Evolutionary conservation across 1,140 invertebrate genomes (phyloP), one percentile per base, ranked within the genome.

Genomic region (Mya arenaria): DNA sequence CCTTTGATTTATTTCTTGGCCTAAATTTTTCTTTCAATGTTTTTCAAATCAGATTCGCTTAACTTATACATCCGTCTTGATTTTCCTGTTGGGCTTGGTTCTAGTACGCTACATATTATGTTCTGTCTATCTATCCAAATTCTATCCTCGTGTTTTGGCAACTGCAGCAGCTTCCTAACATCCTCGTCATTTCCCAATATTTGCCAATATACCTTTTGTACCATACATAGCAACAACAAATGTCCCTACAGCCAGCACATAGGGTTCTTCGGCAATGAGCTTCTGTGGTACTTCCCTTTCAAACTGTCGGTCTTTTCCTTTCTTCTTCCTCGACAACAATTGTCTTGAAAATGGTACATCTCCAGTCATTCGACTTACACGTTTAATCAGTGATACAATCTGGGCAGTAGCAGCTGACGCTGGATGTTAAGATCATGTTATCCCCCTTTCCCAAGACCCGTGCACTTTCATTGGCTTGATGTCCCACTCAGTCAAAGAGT

Each of bases 401-500:
- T 1, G 4, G 4, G 17, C 52, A 60, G 19, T 36, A 37, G 30
- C 52, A 74, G 44, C 25, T 56, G 17, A 37, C 30, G 17, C 62
- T 19, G 32, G 23, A 17, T 30, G 39, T 48, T n/a, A 68, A 13
- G 39, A 79, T 79, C 4, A 17, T 56, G 36, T 58, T 69, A 19
- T 34, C 17, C 17, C 82, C 75, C n/a, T 39, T 65, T 55, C 82
- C 74, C 36, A 71, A 58, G 8, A 84, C 83, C 1, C 69, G 30
- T 56, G 73, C 17, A 68, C 73, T 44, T 69, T 83, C 6, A 83
- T 32, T 17, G 82, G 48, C 32, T 66, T 82, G 8, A 62, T 30
- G 5, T 73, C 34, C 4, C 2, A 52, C n/a, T 4, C 2, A 55
- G 4, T 52, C 6, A 66, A 6, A n/a, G 55, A 58, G 13, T 66